A percentile compares a stretch with the other conserved stretches of the same genome.
Evolutionary conservation across 2,888 invertebrate species (phyloP).

Genomic region (Malthinus flaveolus): DNA sequence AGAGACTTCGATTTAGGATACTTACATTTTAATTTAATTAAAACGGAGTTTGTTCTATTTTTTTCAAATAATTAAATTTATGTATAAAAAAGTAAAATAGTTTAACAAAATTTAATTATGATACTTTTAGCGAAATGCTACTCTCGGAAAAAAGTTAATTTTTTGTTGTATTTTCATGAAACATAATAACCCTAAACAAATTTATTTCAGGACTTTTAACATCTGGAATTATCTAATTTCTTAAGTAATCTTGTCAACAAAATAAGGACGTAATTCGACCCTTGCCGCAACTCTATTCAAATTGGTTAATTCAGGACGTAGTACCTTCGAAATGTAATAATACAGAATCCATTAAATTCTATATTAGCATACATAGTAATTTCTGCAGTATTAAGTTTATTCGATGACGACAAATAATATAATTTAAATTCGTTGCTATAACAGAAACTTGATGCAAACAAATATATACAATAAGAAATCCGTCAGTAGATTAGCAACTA

Average conservation of each 20-base stretch:
- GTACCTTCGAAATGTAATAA: slow-evolving; percentile 50
- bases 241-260: slow-evolving; percentile 40
- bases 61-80: neutral
- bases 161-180: slow-evolving; percentile 15
- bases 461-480: slow-evolving; percentile 12
- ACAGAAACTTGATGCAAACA: slow-evolving; percentile 9
- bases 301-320: slow-evolving; percentile 46
- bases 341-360: slow-evolving; percentile 50
- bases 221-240: slow-evolving; percentile 35
- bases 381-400: slow-evolving; percentile 45
- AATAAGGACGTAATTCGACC: slow-evolving; percentile 41
- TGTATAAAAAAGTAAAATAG: neutral
- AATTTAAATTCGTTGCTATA: slow-evolving; percentile 32
- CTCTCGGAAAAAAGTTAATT: neutral
- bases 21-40: neutral
- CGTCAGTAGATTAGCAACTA: neutral
- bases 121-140: too few species aligned
- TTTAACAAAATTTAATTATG: too few species aligned
- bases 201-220: slow-evolving; percentile 22
- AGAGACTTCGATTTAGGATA: neutral
- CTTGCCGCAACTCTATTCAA: slow-evolving; percentile 47
- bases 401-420: slow-evolving; percentile 39
- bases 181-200: slow-evolving; percentile 25
- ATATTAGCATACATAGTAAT: slow-evolving; percentile 51
- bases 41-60: slow-evolving; percentile 1